phyloP scores from a whole-genome alignment of 2,888 invertebrate genomes.

The Leptinotarsa peninsularis region DNA sequence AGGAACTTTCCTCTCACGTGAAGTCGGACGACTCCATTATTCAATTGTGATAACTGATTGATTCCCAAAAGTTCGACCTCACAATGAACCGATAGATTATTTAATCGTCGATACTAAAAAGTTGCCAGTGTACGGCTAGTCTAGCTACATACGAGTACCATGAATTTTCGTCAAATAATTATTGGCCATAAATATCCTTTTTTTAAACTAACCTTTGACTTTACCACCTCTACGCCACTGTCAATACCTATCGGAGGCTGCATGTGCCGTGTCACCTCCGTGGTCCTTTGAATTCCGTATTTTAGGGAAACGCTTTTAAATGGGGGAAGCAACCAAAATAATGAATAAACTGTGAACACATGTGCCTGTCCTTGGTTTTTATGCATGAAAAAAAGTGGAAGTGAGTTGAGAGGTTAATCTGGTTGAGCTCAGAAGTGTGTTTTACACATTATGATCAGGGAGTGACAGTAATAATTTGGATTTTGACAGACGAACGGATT shows the following conservation, averaged over 20 bases:
- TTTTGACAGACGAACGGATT: constrained; percentile 23
- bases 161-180: too few relatives aligned
- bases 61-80: too few relatives aligned
- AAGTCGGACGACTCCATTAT: too few relatives aligned
- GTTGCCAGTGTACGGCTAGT: too few relatives aligned
- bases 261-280: constrained; percentile 47
- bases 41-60: too few relatives aligned
- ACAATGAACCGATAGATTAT: too few relatives aligned
- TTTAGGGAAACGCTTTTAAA: constrained; percentile 48
- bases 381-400: constrained; percentile 45
- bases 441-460: constrained; percentile 39
- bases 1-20: too few relatives aligned
- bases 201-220: too few relatives aligned
- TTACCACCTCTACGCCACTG: constrained; percentile 29
- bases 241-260: constrained; percentile 25
- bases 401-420: constrained; percentile 56
- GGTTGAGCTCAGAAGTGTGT: constrained; percentile 56
- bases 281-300: constrained; percentile 46
- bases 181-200: too few relatives aligned
- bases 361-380: constrained; percentile 47
- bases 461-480: constrained; percentile 33
- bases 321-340: constrained; percentile 49
- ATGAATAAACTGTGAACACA: constrained; percentile 50
- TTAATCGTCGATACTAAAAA: too few relatives aligned
- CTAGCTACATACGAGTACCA: too few relatives aligned